Percentiles rank a stretch among this genome's conserved stretches.
Conservation (phyloP, 2,113 vertebrate species). For the Caranx melampygus region DNA sequence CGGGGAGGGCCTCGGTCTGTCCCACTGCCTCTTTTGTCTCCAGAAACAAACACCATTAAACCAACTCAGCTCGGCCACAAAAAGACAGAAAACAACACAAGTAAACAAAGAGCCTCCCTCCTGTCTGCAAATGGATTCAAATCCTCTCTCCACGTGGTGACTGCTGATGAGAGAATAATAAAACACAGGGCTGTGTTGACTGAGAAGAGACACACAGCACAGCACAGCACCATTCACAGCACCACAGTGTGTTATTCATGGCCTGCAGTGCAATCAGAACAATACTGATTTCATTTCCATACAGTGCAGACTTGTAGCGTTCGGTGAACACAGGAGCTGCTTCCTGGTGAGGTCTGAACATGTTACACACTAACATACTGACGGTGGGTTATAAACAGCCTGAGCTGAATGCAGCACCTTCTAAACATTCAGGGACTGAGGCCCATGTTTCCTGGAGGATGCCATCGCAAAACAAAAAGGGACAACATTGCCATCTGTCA, state of each 20-base stretch:
- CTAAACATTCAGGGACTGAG: slow-evolving; percentile 23
- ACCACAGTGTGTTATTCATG: slow-evolving; percentile 31
- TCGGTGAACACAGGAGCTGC: slow-evolving; percentile 5
- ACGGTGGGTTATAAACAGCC: slow-evolving; percentile 16
- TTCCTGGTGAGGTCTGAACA: slow-evolving; percentile 27
- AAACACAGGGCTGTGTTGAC: slow-evolving; percentile 38
- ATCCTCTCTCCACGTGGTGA: slow-evolving; percentile 21
- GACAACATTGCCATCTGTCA: slow-evolving; percentile 15
- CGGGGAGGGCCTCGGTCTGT: slow-evolving; percentile 37
- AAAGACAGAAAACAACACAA: slow-evolving; percentile 42
- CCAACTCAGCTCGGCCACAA: slow-evolving; percentile 25
- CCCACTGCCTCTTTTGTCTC: slow-evolving; percentile 42
- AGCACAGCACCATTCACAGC: slow-evolving; percentile 1
- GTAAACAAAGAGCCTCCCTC: slow-evolving; percentile 54
- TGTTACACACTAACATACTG: slow-evolving; percentile 9
- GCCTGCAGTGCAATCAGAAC: slow-evolving; percentile 16
- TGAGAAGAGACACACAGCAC: not conserved
- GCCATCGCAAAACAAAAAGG: slow-evolving; percentile 21
- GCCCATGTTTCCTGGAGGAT: slow-evolving; percentile 28
- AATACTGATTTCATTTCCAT: slow-evolving; percentile 17
- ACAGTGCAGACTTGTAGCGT: slow-evolving; percentile 5
- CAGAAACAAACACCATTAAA: slow-evolving; percentile 38
- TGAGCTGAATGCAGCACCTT: slow-evolving; percentile 1
- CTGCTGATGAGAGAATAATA: slow-evolving; percentile 51
- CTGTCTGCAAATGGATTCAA: slow-evolving; percentile 24